phyloP scores from a whole-genome alignment of 2,797 vertebrate genomes.

The Bovichtus diacanthus region DNA sequence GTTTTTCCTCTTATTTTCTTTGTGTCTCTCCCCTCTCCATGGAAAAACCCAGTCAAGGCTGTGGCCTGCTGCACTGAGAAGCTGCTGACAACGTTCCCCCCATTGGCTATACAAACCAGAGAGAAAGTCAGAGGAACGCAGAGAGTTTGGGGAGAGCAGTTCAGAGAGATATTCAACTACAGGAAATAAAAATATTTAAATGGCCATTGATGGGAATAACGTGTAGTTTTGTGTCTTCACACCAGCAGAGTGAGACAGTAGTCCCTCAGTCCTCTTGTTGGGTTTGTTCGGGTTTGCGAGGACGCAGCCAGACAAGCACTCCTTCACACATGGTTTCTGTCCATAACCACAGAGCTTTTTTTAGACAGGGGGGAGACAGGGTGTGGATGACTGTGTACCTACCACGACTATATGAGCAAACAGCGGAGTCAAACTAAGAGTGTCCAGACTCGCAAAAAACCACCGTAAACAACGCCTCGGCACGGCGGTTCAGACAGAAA shows the following conservation, averaged over 20 bases:
- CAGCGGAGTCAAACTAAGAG: constrained; percentile 31
- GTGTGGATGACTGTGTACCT: constrained; percentile 69
- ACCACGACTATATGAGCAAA: constrained; percentile 63
- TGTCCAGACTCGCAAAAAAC: constrained; percentile 41
- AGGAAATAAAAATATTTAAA: constrained; percentile 18
- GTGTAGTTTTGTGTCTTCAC: constrained; percentile 24
- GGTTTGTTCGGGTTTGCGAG: constrained; percentile 1
- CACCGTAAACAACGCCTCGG: constrained; percentile 41
- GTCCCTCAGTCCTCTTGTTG: constrained; percentile 44
- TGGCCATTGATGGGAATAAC: not conserved
- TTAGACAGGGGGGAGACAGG: constrained; percentile 74
- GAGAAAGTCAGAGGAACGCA: constrained; percentile 7
- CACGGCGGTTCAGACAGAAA: constrained; percentile 29
- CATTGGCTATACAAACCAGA: not conserved
- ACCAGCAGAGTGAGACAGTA: constrained; percentile 41
- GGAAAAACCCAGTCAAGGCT: constrained; percentile 59
- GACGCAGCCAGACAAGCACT: constrained; percentile 38
- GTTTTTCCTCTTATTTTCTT: not conserved
- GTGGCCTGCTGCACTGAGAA: not conserved
- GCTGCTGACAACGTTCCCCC: constrained; percentile 27
- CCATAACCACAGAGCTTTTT: constrained; percentile 75
- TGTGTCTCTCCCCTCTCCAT: not conserved
- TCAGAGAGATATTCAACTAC: not conserved
- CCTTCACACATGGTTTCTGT: constrained; percentile 54
- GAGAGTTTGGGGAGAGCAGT: not conserved